These are phyloP conservation scores for Helicoverpa zea DNA, from an alignment of 1,140 invertebrate genomes.

Conservation along the genomic window DNA sequence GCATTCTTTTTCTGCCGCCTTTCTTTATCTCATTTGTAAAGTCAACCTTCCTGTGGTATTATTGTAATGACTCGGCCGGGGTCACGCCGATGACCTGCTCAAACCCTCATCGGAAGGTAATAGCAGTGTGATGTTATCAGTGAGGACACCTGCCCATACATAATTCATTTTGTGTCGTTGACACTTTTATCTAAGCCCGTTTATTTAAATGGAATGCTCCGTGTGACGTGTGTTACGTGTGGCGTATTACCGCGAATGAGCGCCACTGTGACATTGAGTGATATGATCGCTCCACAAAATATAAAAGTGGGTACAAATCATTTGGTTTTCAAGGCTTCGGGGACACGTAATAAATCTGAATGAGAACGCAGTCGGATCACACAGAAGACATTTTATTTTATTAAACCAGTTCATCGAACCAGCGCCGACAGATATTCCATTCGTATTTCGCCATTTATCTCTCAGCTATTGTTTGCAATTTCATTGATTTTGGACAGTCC, in stretches of 20 bases:
- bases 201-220: background rate
- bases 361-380: constrained; percentile 15
- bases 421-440: background rate
- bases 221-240: background rate
- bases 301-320: constrained; percentile 29
- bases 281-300: constrained; percentile 9
- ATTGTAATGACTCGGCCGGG: background rate
- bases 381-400: constrained; percentile 39
- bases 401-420: constrained; percentile 16
- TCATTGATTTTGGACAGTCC: background rate
- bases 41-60: too few relatives aligned
- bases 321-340: constrained; percentile 22
- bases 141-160: background rate
- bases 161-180: background rate
- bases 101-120: background rate
- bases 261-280: background rate
- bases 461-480: constrained; percentile 23
- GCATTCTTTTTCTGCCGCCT: background rate
- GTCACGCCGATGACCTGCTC: background rate
- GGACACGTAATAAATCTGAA: constrained; percentile 31
- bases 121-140: background rate
- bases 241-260: background rate
- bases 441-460: constrained; percentile 16
- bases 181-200: background rate
- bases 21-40: too few relatives aligned